These are phyloP conservation scores for Asobara japonica DNA, from an alignment of 1,140 invertebrate genomes.

Conservation along the genomic window DNA sequence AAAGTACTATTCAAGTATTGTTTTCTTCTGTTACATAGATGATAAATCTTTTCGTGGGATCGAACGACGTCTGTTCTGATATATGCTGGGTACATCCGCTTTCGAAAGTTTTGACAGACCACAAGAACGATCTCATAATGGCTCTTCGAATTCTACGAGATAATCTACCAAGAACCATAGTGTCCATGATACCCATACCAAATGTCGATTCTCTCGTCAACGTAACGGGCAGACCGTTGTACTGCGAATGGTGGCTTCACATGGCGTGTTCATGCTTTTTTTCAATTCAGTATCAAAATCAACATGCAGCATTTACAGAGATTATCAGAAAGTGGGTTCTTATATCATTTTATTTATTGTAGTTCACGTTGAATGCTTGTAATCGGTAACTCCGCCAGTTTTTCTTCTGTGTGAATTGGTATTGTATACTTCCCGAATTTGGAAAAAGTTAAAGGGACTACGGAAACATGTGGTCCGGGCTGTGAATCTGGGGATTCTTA, in stretches of 20 bases:
- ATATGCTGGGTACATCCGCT: conserved; percentile 66
- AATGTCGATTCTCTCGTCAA: conserved; percentile 51
- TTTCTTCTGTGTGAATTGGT: too few relatives aligned
- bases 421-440: too few relatives aligned
- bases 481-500: too few relatives aligned
- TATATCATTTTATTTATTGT: background rate
- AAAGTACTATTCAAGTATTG: background rate
- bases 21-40: conserved; percentile 61
- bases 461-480: too few relatives aligned
- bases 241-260: conserved; percentile 57
- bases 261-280: conserved; percentile 69
- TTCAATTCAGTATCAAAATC: conserved; percentile 46
- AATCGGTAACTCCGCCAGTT: too few relatives aligned
- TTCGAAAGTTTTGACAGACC: conserved; percentile 56
- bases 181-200: conserved; percentile 69
- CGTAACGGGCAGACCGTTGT: conserved; percentile 46
- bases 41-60: conserved; percentile 74
- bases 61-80: conserved; percentile 77
- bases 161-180: conserved; percentile 72
- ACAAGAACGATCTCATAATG: conserved; percentile 65
- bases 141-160: conserved; percentile 68
- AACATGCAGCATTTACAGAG: conserved; percentile 44
- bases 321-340: conserved; percentile 57
- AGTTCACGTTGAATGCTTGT: too few relatives aligned
- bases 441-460: too few relatives aligned